Conservation (phyloP, 1,140 invertebrate genomes). For the Onthophagus taurus region DNA sequence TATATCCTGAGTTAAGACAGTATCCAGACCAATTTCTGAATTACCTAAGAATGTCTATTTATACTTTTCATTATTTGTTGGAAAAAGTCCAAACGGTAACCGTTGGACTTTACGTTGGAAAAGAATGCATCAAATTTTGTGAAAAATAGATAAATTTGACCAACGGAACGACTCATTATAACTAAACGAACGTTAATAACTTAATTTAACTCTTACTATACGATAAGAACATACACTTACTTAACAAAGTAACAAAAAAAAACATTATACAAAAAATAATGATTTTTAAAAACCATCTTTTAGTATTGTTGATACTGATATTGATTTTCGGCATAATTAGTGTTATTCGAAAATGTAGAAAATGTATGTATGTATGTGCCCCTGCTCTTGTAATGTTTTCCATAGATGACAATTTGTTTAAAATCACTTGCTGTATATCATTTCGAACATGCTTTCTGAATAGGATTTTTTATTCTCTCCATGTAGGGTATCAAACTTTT, state of each 20-base stretch:
- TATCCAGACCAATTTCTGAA: not conserved
- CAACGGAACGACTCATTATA: not conserved
- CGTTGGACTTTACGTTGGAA: too few relatives aligned
- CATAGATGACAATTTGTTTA: not conserved
- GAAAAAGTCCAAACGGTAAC: too few relatives aligned
- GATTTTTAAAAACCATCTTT: not conserved
- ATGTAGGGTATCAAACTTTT: conserved; percentile 4
- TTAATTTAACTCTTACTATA: not conserved
- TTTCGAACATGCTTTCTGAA: conserved; percentile 1
- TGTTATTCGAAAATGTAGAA: not conserved
- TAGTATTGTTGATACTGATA: too few relatives aligned
- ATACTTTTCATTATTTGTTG: not conserved
- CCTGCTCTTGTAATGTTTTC: not conserved
- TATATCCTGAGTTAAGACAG: not conserved
- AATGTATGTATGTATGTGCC: too few relatives aligned
- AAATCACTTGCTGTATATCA: not conserved
- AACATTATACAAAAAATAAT: not conserved
- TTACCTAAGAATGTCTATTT: conserved; percentile 1
- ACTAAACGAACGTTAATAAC: too few relatives aligned
- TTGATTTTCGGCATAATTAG: not conserved
- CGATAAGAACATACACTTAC: not conserved
- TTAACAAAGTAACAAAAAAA: not conserved
- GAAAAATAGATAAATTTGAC: not conserved
- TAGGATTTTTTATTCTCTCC: not conserved
- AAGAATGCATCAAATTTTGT: not conserved